Evolutionary conservation across 2,797 vertebrate species (phyloP), one percentile per base, ranked within the genome.

Genomic region (Pterois miles): DNA sequence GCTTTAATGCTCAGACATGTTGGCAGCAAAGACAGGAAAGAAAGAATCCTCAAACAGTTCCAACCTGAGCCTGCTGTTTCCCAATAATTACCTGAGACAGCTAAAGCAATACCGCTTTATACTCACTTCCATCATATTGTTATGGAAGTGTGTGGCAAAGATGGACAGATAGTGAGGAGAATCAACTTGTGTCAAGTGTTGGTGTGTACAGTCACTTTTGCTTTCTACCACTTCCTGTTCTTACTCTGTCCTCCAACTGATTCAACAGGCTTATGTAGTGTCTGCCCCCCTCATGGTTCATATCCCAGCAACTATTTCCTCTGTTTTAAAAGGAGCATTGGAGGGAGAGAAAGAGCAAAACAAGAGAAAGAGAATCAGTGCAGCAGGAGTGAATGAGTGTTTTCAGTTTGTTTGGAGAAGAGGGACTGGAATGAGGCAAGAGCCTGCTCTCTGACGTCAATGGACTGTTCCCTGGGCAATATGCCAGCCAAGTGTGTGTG

Each of bases 341-440:
- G 52, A 81, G 23, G 53, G 63, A 85, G 64, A 68, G 74, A 77
- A 23, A 48, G 63, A 80, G 67, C 56, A 78, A 62, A 85, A 58
- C 74, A 77, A 73, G 72, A 90, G 87, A 77, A 71, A 80, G 79
- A 70, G 76, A 88, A 63, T 56, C 43, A 50, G 79, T 82, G 78
- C 68, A 73, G 85, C 79, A 40, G 84, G 86, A 88, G 74, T 84
- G 83, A 82, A 81, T 71, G 87, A 86, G 80, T 91, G 88, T 93
- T 93, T 93, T 88, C 91, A 92, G 91, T 93, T 95, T 96, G 93
- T 96, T 96, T 96, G 93, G 94, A 95, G 92, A 94, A 94, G 92
- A 92, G 92, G 92, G 92, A 93, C 93, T 88, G 85, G 82, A 93
- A 95, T 95, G 95, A 96, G 93, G 94, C 93, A 95, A 95, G 93